phyloP scores from a whole-genome alignment of 2,888 invertebrate genomes.

The Pterostichus madidus region DNA sequence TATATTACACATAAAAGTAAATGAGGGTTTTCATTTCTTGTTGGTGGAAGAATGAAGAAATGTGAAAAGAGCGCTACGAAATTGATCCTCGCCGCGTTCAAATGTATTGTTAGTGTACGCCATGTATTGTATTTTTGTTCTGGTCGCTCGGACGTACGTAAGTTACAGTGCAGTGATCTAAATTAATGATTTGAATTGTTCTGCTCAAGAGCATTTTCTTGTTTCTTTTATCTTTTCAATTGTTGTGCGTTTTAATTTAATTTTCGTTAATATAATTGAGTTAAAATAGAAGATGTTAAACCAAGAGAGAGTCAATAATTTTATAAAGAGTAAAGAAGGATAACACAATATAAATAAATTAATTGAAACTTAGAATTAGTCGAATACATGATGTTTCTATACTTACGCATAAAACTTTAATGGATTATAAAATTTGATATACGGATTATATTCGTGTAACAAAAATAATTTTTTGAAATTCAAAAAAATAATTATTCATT shows the following conservation, averaged over 20 bases:
- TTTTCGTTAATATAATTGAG: constrained; percentile 55
- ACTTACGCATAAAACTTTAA: too few relatives aligned
- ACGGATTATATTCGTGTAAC: too few relatives aligned
- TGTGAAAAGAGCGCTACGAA: constrained; percentile 40
- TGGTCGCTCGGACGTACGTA: constrained; percentile 29
- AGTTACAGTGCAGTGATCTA: constrained; percentile 49
- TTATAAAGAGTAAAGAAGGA: constrained; percentile 5
- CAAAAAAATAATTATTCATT: too few relatives aligned
- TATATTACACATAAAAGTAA: neutral
- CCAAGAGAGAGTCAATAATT: neutral
- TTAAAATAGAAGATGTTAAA: constrained; percentile 33
- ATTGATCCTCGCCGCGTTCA: constrained; percentile 37
- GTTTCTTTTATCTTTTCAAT: constrained; percentile 51
- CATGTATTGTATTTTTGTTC: constrained; percentile 56
- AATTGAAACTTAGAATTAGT: too few relatives aligned
- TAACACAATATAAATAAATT: too few relatives aligned
- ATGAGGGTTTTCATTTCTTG: constrained; percentile 40
- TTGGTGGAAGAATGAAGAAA: constrained; percentile 31
- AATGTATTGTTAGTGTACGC: constrained; percentile 49
- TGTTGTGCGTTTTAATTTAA: constrained; percentile 55
- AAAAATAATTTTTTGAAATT: too few relatives aligned
- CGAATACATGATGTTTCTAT: too few relatives aligned
- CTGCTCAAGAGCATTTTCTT: constrained; percentile 60
- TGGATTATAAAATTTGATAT: too few relatives aligned
- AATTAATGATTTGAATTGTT: constrained; percentile 61